A percentile compares a stretch with the other conserved stretches of the same genome.
Evolutionary conservation across 2,113 vertebrate genomes (phyloP).

Genomic region (Heloderma charlesbogerti): DNA sequence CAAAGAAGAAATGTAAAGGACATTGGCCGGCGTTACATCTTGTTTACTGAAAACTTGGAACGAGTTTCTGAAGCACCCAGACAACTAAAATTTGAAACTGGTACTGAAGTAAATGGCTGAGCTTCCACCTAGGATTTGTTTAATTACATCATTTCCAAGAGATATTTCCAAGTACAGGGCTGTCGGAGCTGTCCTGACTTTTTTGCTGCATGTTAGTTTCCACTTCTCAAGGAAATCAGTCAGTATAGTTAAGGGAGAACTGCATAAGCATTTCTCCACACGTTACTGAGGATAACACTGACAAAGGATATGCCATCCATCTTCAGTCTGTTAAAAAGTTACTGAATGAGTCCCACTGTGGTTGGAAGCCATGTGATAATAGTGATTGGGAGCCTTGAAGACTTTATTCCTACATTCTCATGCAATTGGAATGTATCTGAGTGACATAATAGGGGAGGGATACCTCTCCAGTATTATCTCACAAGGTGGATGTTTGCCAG

Average conservation of each 20-base stretch:
- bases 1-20: not conserved
- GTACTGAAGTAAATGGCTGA: conserved; percentile 74
- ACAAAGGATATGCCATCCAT: conserved; percentile 55
- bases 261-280: conserved; percentile 73
- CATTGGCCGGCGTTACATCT: not conserved
- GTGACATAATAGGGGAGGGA: conserved; percentile 84
- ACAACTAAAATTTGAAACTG: not conserved
- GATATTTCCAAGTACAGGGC: conserved; percentile 84
- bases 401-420: conserved; percentile 85
- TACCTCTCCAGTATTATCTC: conserved; percentile 84
- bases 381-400: conserved; percentile 82
- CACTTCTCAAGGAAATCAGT: conserved; percentile 86
- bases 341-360: conserved; percentile 75
- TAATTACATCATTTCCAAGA: conserved; percentile 77
- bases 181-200: conserved; percentile 81
- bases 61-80: not conserved
- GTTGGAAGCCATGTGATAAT: conserved; percentile 83
- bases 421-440: conserved; percentile 84
- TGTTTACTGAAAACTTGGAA: not conserved
- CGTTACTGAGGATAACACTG: conserved; percentile 44
- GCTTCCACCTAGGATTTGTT: conserved; percentile 76
- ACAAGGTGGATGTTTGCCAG: conserved; percentile 81
- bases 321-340: conserved; percentile 35
- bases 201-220: conserved; percentile 82
- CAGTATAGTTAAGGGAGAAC: conserved; percentile 85